A percentile compares a stretch with the other conserved stretches of the same genome.
Evolutionary conservation across 2,888 invertebrate species (phyloP).

Genomic region (Troides helena): DNA sequence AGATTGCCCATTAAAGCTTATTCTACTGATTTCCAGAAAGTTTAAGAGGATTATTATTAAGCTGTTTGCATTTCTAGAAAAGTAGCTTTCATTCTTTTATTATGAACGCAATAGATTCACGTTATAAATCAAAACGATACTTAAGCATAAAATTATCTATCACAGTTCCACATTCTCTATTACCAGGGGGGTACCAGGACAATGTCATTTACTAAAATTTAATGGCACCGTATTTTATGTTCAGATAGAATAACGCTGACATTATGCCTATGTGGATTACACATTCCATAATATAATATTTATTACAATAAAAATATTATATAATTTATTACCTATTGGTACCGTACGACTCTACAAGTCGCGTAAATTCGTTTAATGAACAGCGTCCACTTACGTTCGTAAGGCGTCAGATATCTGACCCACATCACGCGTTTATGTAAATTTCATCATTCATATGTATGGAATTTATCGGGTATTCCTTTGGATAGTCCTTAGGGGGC

Average conservation of each 20-base stretch:
- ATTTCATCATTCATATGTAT: constrained; percentile 54
- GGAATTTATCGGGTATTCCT: constrained; percentile 23
- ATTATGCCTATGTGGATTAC: background rate
- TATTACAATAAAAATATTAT: constrained; percentile 13
- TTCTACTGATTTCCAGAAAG: background rate
- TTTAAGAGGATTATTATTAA: background rate
- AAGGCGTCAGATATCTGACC: constrained; percentile 18
- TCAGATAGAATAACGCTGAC: background rate
- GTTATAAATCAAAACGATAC: background rate
- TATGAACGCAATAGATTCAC: background rate
- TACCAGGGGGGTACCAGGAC: background rate
- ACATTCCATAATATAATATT: constrained; percentile 14
- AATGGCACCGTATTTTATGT: background rate
- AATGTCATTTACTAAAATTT: background rate
- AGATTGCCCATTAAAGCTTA: constrained; percentile 7
- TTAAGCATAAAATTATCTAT: constrained; percentile 4
- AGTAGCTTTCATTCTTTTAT: background rate
- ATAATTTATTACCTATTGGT: constrained; percentile 25
- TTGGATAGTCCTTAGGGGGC: constrained; percentile 65
- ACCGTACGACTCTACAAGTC: constrained; percentile 31
- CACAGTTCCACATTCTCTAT: constrained; percentile 9
- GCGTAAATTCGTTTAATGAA: constrained; percentile 33
- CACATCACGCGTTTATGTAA: constrained; percentile 68
- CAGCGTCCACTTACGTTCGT: constrained; percentile 5
- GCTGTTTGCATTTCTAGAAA: background rate